Evolutionary conservation across 1,140 invertebrate genomes (phyloP).

Genomic region (Drosophila kurseongensis): DNA sequence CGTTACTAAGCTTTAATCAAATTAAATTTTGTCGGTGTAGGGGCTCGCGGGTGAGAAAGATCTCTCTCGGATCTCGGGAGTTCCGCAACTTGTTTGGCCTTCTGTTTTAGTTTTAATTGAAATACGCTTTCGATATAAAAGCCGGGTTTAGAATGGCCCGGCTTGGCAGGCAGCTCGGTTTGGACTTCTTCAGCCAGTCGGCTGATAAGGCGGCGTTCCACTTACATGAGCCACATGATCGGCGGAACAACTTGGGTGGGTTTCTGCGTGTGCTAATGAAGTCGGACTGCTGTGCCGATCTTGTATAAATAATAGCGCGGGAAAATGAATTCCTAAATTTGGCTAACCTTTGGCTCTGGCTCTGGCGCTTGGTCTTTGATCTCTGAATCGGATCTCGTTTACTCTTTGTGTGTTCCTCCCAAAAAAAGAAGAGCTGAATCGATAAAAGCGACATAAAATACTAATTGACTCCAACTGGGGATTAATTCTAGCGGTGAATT

Average conservation of each 20-base stretch:
- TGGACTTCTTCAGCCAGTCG: conserved; percentile 22
- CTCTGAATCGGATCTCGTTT: conserved; percentile 7
- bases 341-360: conserved; percentile 41
- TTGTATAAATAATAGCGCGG: conserved; percentile 56
- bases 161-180: conserved; percentile 40
- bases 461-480: conserved; percentile 72
- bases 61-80: conserved; percentile 22
- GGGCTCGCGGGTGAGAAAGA: conserved; percentile 14
- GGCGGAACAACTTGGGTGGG: conserved; percentile 66
- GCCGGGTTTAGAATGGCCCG: conserved; percentile 61
- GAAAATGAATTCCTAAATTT: conserved; percentile 65
- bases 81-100: conserved; percentile 58
- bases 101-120: conserved; percentile 83
- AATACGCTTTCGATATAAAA: conserved; percentile 80
- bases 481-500: conserved; percentile 79
- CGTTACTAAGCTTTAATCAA: too few relatives aligned
- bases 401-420: conserved; percentile 10
- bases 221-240: conserved; percentile 66
- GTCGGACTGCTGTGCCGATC: conserved; percentile 38
- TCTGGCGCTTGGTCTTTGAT: conserved; percentile 56
- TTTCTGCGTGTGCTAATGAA: conserved; percentile 68
- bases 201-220: conserved; percentile 77
- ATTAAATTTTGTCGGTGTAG: conserved; percentile 11
- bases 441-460: conserved; percentile 80
- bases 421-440: conserved; percentile 25